These are phyloP conservation scores for Poeciliopsis turneri DNA, from an alignment of 2,797 vertebrate genomes.

Conservation along the genomic window DNA sequence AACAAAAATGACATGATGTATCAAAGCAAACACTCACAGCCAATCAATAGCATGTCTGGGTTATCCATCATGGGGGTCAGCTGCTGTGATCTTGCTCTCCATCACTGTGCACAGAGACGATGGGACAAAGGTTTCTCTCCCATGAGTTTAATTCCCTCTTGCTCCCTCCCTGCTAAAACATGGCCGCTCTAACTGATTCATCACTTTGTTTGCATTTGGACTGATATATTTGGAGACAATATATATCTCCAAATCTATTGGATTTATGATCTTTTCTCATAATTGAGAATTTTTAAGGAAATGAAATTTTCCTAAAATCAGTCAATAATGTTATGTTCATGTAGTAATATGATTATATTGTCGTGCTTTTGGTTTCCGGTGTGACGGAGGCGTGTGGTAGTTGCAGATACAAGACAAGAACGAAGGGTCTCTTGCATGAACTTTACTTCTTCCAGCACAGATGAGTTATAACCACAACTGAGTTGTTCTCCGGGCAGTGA, in stretches of 20 bases:
- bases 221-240: not conserved
- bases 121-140: slow-evolving; percentile 25
- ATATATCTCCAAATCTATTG: not conserved
- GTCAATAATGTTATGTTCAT: too few relatives aligned
- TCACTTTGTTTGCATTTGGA: slow-evolving; percentile 7
- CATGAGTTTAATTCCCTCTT: slow-evolving; percentile 12
- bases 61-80: slow-evolving; percentile 68
- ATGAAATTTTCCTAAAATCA: too few relatives aligned
- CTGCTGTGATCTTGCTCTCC: slow-evolving; percentile 65
- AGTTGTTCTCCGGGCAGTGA: too few relatives aligned
- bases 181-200: not conserved
- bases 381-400: too few relatives aligned
- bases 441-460: too few relatives aligned
- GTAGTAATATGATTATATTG: not conserved
- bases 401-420: too few relatives aligned
- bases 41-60: slow-evolving; percentile 75
- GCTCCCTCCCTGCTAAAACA: slow-evolving; percentile 15
- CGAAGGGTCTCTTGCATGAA: too few relatives aligned
- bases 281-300: too few relatives aligned
- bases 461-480: too few relatives aligned
- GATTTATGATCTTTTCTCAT: not conserved
- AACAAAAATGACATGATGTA: slow-evolving; percentile 77
- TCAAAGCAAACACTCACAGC: slow-evolving; percentile 63
- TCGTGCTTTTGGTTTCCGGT: too few relatives aligned
- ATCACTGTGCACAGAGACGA: slow-evolving; percentile 48